Base-by-base conservation (phyloP, 2,113 vertebrate species). In the Campylomormyrus numenius region DNA sequence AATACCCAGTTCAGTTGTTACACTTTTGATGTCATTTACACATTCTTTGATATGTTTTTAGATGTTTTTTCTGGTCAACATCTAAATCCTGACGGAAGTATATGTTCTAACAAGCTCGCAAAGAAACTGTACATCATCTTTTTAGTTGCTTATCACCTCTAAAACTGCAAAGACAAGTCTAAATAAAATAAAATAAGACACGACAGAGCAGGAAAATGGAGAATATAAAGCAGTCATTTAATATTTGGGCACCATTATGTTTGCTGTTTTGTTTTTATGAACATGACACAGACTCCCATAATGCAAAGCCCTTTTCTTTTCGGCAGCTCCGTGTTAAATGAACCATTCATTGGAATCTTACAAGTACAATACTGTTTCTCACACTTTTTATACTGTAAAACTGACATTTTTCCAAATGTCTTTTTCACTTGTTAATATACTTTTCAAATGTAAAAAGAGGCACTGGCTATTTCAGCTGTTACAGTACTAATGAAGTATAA, bases 351-450 rank as follows among this genome's bases (percentile, higher is more conserved):
- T 94, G 91, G 87, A 90, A 91, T 93, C 93, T 91, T 62, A 89
- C 88, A 89, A 90, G 91, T 88, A 92, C 89, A 94, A 92, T 31
- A 35, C 85, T 85, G 94, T 94, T 94, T 92, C 92, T 94, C 92
- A 91, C 89, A 89, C 92, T 93, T 89, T 93, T 89, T 88, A 92
- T 90, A 85, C 92, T 91, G 93, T 94, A 91, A 89, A 80, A 80
- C 93, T 94, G 94, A 95, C 90, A 74, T 85, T 21, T 92, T 93
- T 96, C 95, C 95, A 95, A 96, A 93, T 92, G 91, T 94, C 94
- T 94, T 93, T 95, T 95, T 92, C 94, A 93, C 90, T 92, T 91
- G 88, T 92, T 92, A 91, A 92, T 93, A 91, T 92, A 19, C 84
- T 90, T 91, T 86, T 92, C 88, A 70, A 91, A 90, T 91, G 89